Evolutionary conservation across 1,140 invertebrate species (phyloP).

Genomic region (Papilio machaon): DNA sequence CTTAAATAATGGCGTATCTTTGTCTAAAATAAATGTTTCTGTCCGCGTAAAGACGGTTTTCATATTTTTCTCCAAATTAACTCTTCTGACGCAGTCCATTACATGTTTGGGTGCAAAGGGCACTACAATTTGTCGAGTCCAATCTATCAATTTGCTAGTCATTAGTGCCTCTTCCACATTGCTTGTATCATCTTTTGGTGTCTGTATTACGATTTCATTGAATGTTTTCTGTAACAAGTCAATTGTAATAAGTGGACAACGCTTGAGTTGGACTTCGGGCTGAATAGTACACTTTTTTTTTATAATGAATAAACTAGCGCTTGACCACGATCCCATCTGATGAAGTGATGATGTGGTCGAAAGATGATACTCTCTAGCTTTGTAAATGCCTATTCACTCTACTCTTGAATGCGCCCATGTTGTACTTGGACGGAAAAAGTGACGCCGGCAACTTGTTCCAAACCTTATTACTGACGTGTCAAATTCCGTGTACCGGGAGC

Average conservation of each 20-base stretch:
- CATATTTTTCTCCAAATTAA: slow-evolving; percentile 39
- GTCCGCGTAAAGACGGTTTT: slow-evolving; percentile 33
- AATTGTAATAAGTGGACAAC: neutral
- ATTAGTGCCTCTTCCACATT: slow-evolving; percentile 54
- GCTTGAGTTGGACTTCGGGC: neutral
- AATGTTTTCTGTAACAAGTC: slow-evolving; percentile 45
- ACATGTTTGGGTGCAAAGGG: slow-evolving; percentile 50
- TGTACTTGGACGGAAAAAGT: no score
- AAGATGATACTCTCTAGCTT: no score
- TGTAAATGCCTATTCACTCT: no score
- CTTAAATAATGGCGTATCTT: slow-evolving; percentile 47
- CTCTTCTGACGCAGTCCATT: slow-evolving; percentile 41
- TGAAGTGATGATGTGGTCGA: no score
- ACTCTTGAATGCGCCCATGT: no score
- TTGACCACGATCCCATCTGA: no score
- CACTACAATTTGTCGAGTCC: slow-evolving; percentile 44
- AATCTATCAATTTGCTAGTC: slow-evolving; percentile 56
- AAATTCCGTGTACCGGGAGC: no score
- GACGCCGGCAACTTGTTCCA: no score
- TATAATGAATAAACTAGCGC: no score
- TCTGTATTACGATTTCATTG: slow-evolving; percentile 56
- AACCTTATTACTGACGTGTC: no score
- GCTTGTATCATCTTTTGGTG: slow-evolving; percentile 51
- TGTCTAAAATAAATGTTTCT: slow-evolving; percentile 47
- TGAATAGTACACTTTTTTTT: neutral